phyloP scores from a whole-genome alignment of 2,113 vertebrate species.

The Pachypanchax playfairii region DNA sequence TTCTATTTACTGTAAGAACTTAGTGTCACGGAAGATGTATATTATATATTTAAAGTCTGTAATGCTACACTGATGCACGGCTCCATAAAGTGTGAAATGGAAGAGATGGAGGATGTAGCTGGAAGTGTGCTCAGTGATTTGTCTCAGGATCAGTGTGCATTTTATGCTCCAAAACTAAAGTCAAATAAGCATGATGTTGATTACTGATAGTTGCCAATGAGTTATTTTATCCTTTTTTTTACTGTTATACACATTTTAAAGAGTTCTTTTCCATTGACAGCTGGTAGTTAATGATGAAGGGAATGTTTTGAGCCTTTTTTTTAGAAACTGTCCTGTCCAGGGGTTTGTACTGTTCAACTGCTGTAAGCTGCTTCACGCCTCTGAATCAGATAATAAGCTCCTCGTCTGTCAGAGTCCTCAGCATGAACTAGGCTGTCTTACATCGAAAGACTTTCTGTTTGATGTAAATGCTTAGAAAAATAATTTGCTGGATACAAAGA shows the following conservation, averaged over 20 bases:
- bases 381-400: slow-evolving; percentile 54
- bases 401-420: slow-evolving; percentile 41
- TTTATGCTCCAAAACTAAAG: slow-evolving; percentile 29
- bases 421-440: slow-evolving; percentile 41
- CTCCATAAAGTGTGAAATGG: slow-evolving; percentile 65
- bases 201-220: slow-evolving; percentile 14
- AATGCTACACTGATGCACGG: slow-evolving; percentile 35
- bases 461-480: slow-evolving; percentile 40
- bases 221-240: neutral
- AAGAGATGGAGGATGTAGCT: slow-evolving; percentile 45
- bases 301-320: slow-evolving; percentile 44
- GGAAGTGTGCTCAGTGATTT: slow-evolving; percentile 29
- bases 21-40: slow-evolving; percentile 31
- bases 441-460: slow-evolving; percentile 21
- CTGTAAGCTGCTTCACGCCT: slow-evolving; percentile 52
- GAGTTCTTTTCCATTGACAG: neutral
- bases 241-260: slow-evolving; percentile 9
- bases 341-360: slow-evolving; percentile 50
- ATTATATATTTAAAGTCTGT: slow-evolving; percentile 23
- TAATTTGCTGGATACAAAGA: slow-evolving; percentile 16
- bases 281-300: slow-evolving; percentile 23
- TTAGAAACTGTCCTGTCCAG: slow-evolving; percentile 42
- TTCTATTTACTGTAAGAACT: slow-evolving; percentile 29
- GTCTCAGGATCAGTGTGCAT: slow-evolving; percentile 43
- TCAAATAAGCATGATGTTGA: slow-evolving; percentile 26